These are phyloP conservation scores for Cyprinodon brontotheroides DNA, from an alignment of 2,113 vertebrate species.

Conservation along the genomic window DNA sequence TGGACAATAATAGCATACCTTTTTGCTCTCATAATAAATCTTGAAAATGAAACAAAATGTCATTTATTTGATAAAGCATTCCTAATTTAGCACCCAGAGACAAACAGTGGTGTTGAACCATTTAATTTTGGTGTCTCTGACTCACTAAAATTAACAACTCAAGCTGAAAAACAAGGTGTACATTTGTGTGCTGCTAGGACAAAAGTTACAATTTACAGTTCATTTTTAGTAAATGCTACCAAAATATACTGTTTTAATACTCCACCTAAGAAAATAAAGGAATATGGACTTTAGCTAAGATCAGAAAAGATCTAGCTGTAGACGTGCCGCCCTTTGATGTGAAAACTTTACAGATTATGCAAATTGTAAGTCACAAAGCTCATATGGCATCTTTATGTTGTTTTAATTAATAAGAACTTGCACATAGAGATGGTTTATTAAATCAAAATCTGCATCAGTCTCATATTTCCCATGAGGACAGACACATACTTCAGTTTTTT, in stretches of 20 bases:
- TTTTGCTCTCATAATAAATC: too few species aligned
- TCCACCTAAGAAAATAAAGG: background rate
- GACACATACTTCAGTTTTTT: background rate
- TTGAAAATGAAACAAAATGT: too few species aligned
- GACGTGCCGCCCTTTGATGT: too few species aligned
- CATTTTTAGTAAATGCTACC: background rate
- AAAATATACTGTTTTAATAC: background rate
- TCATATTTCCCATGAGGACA: slow-evolving; percentile 4
- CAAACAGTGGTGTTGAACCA: background rate
- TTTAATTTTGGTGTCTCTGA: background rate
- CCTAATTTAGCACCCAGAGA: too few species aligned
- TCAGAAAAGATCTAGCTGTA: background rate
- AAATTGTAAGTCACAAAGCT: slow-evolving; percentile 2
- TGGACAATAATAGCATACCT: too few species aligned
- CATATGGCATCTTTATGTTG: background rate
- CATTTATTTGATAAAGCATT: too few species aligned
- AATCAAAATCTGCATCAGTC: slow-evolving; percentile 5
- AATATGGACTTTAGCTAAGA: background rate
- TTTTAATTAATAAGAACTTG: slow-evolving; percentile 1
- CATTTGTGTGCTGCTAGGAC: background rate
- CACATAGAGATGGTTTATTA: background rate
- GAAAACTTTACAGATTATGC: background rate
- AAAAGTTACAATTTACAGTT: background rate
- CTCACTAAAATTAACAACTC: background rate
- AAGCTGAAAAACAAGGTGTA: background rate